phyloP scores from a whole-genome alignment of 2,113 vertebrate genomes.

The Thinocorus orbignyianus region DNA sequence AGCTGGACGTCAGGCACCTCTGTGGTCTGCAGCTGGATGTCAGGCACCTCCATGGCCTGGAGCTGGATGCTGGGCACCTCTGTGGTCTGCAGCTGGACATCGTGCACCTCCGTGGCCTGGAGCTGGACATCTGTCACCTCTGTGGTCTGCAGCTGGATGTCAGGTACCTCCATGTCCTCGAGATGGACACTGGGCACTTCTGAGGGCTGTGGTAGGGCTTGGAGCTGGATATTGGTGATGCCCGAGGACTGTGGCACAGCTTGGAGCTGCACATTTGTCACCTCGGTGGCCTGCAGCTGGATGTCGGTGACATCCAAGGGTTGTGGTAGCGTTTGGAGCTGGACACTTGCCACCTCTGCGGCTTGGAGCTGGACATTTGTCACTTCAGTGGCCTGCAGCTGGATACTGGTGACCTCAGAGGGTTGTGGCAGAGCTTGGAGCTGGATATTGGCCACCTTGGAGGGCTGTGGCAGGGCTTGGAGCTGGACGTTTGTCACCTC shows the following conservation, averaged over 20 bases:
- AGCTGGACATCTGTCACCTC: neutral
- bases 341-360: neutral
- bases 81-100: neutral
- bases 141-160: neutral
- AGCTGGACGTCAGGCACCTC: slow-evolving; percentile 25
- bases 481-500: neutral
- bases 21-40: neutral
- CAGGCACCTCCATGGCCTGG: neutral
- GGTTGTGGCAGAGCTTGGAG: neutral
- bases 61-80: slow-evolving; percentile 38
- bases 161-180: neutral
- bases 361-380: neutral
- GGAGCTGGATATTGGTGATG: slow-evolving; percentile 50
- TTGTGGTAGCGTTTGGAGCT: neutral
- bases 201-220: neutral
- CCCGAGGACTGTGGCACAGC: neutral
- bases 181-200: neutral
- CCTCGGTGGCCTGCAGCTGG: neutral
- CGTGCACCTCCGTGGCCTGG: neutral
- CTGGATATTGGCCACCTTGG: neutral
- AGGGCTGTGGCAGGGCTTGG: neutral
- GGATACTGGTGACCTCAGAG: neutral
- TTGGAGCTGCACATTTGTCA: neutral
- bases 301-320: neutral
- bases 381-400: neutral